Conservation (phyloP, 2,113 vertebrate species). For the Delphinus delphis region DNA sequence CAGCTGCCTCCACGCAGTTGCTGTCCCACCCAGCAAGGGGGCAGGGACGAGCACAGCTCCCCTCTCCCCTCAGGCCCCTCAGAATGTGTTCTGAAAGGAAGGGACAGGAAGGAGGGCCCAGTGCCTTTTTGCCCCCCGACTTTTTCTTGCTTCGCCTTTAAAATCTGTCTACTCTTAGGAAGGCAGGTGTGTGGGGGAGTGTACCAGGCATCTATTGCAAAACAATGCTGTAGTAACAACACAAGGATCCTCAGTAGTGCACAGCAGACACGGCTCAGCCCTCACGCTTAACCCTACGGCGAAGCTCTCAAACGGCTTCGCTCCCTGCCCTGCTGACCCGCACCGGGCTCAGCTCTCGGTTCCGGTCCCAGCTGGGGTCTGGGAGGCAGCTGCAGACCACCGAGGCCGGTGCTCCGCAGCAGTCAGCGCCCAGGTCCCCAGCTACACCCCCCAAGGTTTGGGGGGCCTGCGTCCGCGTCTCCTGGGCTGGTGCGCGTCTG, state of each 20-base stretch:
- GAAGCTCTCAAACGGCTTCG: too few species aligned
- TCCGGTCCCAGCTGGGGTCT: not conserved
- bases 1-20: not conserved
- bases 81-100: not conserved
- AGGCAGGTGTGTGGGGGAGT: not conserved
- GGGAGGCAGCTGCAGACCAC: too few species aligned
- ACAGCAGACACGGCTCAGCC: not conserved
- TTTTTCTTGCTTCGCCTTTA: not conserved
- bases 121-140: not conserved
- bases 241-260: too few species aligned
- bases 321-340: not conserved
- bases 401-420: not conserved
- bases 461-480: not conserved
- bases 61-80: not conserved
- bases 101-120: not conserved
- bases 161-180: not conserved
- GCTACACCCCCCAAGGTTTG: fast-evolving
- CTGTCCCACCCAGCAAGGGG: not conserved
- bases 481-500: not conserved
- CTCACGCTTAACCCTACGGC: too few species aligned
- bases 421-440: not conserved
- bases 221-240: not conserved
- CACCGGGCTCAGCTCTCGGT: too few species aligned
- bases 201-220: not conserved
- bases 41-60: not conserved